Evolutionary conservation across 2,113 vertebrate genomes (phyloP).

Genomic region (Symphodus melops): DNA sequence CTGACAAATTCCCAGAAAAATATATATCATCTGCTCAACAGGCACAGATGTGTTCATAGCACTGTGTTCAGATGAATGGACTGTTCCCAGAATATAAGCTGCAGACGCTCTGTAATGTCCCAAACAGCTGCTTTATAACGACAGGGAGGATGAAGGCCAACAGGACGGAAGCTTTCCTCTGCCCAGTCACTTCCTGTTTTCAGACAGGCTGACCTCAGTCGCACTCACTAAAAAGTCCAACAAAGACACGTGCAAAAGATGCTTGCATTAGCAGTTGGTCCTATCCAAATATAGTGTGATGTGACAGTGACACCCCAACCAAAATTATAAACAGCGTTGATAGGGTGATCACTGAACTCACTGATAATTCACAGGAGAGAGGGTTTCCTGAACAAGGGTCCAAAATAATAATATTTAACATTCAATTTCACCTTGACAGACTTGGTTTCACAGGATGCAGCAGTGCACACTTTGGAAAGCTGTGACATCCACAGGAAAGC

Average conservation of each 20-base stretch:
- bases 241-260: background rate
- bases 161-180: conserved; percentile 70
- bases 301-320: background rate
- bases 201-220: conserved; percentile 42
- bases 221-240: background rate
- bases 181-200: conserved; percentile 77
- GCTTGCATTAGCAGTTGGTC: background rate
- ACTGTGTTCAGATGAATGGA: conserved; percentile 41
- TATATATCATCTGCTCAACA: background rate
- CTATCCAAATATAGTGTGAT: background rate
- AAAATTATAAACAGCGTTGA: too few species aligned
- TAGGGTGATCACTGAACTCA: too few species aligned
- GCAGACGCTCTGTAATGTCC: conserved; percentile 39
- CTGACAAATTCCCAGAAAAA: background rate
- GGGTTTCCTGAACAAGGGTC: too few species aligned
- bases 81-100: conserved; percentile 53
- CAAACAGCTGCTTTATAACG: conserved; percentile 66
- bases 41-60: conserved; percentile 28
- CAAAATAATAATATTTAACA: too few species aligned
- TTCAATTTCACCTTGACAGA: too few species aligned
- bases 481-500: too few species aligned
- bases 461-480: too few species aligned
- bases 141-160: conserved; percentile 53
- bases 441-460: too few species aligned
- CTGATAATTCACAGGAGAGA: too few species aligned